phyloP scores from a whole-genome alignment of 2,797 vertebrate species.

The Spea hammondii region DNA sequence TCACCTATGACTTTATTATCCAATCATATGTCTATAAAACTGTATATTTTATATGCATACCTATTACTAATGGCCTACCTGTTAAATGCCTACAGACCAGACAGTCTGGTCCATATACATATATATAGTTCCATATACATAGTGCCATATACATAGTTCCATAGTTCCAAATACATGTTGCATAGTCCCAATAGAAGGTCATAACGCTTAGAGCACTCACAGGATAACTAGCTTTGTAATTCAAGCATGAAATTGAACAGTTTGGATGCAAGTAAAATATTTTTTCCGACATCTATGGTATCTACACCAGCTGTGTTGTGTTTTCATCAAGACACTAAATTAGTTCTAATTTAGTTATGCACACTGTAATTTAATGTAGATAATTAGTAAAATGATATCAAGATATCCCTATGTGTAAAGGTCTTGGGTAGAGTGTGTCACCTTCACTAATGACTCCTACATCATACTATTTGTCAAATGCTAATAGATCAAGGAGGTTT shows the following conservation, averaged over 20 bases:
- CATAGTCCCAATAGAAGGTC: too few relatives aligned
- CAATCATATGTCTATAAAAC: too few relatives aligned
- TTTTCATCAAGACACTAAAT: conserved; percentile 50
- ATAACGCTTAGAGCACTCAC: not conserved
- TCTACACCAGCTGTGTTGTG: conserved; percentile 33
- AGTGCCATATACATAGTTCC: too few relatives aligned
- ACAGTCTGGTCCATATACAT: too few relatives aligned
- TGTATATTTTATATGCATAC: too few relatives aligned
- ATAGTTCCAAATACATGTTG: too few relatives aligned
- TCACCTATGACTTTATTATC: too few relatives aligned
- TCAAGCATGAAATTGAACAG: conserved; percentile 67
- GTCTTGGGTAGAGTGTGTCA: not conserved
- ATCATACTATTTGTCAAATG: not conserved
- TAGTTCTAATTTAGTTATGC: conserved; percentile 25
- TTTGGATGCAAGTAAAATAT: conserved; percentile 45
- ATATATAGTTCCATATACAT: too few relatives aligned
- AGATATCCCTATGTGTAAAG: not conserved
- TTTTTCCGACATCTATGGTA: conserved; percentile 6
- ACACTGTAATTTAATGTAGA: not conserved
- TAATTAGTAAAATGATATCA: not conserved
- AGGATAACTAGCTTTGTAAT: conserved; percentile 53
- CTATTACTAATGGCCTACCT: too few relatives aligned
- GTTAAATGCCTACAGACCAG: too few relatives aligned
- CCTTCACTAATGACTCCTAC: not conserved
- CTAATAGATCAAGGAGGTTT: not conserved